Evolutionary conservation across 2,113 vertebrate species (phyloP).

Genomic region (Rynchops niger): DNA sequence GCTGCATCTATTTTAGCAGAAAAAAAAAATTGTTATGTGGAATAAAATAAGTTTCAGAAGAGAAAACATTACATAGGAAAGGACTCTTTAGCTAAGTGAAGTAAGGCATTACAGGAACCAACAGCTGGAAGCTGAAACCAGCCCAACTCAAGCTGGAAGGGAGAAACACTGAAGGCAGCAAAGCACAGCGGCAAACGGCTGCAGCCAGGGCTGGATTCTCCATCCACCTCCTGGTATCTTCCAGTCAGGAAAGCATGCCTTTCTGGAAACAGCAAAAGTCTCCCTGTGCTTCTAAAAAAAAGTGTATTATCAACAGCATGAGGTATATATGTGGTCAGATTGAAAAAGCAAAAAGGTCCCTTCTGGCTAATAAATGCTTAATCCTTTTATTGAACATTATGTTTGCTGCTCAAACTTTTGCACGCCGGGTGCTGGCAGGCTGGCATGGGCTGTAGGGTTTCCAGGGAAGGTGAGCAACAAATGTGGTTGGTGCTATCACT

Average conservation of each 20-base stretch:
- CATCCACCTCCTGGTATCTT: neutral
- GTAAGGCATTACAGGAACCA: neutral
- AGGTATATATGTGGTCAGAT: fast-evolving
- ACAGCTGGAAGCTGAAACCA: constrained; percentile 24
- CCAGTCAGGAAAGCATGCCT: neutral
- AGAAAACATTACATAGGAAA: neutral
- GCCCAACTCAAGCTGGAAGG: neutral
- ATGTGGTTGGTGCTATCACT: fast-evolving
- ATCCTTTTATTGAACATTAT: fast-evolving
- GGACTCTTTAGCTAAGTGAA: neutral
- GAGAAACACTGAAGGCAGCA: neutral
- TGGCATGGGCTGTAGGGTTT: neutral
- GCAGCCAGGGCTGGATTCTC: neutral
- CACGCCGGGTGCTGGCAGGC: fast-evolving
- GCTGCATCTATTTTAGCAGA: neutral
- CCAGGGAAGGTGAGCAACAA: neutral
- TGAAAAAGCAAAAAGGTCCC: neutral
- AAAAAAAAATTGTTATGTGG: neutral
- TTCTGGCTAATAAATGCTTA: neutral
- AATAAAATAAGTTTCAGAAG: neutral
- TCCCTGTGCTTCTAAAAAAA: neutral
- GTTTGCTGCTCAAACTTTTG: neutral
- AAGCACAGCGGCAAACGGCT: neutral
- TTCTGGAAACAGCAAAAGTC: neutral
- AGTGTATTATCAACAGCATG: neutral